Base-by-base conservation (phyloP, 2,888 invertebrate species). In the Heliconius ethilla region DNA sequence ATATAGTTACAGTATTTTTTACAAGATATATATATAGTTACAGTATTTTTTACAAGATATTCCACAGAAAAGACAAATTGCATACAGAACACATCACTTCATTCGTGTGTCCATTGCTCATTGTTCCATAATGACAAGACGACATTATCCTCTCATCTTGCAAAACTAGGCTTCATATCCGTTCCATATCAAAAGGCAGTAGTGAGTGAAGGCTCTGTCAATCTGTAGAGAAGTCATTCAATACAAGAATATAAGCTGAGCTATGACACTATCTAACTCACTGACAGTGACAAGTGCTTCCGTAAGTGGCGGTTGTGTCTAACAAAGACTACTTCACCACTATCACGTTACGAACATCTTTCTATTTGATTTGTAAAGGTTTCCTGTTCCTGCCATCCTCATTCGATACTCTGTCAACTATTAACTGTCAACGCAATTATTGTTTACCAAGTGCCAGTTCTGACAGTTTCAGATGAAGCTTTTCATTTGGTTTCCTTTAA, bases 241-340 rank as follows among this genome's bases (percentile, higher is more conserved):
- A 67, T 77, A 67, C 67, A 62, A 62, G 72, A 72, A 72, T 59
- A 77, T 66, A 74, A 67, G 59, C 67, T 59, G 29, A 33, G 40
- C 15, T 63, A 69, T 59, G 65, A 74, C 40, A 67, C 67, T 75
- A 77, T 78, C 77, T 79, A 79, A 18, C 15, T 65, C 11, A n/a
- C 18, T 70, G 91, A 91, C 91, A 91, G 85, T 92, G 92, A 93
- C 92, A 91, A 91, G 92, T 91, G 89, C 86, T 92, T 93, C 93
- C 93, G 93, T 90, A 89, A 91, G 88, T 89, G 89, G 87, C 89
- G 87, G 91, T 89, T 89, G 89, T 87, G 85, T 84, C 84, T 88
- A 88, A 93, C 93, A 93, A 93, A 89, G 86, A 87, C 83, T 86
- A 89, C 90, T 89, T 90, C 87, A 89, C 83, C 85, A 89, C 90